Percentiles rank a stretch among this genome's conserved stretches.
These are phyloP conservation scores for Phalacrocorax pelagicus DNA, from an alignment of 2,113 vertebrate species.

Conservation along the genomic window DNA sequence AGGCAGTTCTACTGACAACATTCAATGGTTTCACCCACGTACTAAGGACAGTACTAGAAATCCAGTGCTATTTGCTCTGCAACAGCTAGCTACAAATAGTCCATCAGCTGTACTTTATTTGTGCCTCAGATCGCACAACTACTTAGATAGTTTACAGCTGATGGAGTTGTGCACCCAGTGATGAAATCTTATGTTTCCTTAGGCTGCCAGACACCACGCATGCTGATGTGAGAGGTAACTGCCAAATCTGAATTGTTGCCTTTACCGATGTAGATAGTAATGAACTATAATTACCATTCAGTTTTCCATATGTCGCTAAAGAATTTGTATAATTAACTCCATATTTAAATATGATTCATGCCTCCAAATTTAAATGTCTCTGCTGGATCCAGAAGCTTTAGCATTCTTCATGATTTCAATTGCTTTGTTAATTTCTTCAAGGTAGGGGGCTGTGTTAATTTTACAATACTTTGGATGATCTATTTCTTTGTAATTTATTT, in stretches of 20 bases:
- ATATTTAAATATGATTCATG: slow-evolving; percentile 54
- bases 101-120: neutral
- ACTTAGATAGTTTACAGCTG: neutral
- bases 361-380: slow-evolving; percentile 36
- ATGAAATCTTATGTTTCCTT: neutral
- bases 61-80: neutral
- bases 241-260: slow-evolving; percentile 40
- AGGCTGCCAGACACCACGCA: neutral
- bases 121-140: neutral
- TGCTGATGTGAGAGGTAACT: slow-evolving; percentile 34
- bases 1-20: neutral
- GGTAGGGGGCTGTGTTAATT: neutral
- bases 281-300: slow-evolving; percentile 51
- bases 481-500: neutral
- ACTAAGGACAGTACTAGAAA: neutral
- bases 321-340: slow-evolving; percentile 54
- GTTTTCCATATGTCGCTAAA: slow-evolving; percentile 41
- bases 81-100: neutral
- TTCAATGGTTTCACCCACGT: neutral
- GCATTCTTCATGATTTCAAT: slow-evolving; percentile 16
- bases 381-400: slow-evolving; percentile 17
- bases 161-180: neutral
- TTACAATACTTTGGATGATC: neutral
- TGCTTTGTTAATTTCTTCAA: slow-evolving; percentile 39
- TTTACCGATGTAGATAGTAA: slow-evolving; percentile 52